Percentiles rank a stretch among this genome's conserved stretches.
phyloP scores from a whole-genome alignment of 2,797 vertebrate species.

The Kryptopterus vitreolus region DNA sequence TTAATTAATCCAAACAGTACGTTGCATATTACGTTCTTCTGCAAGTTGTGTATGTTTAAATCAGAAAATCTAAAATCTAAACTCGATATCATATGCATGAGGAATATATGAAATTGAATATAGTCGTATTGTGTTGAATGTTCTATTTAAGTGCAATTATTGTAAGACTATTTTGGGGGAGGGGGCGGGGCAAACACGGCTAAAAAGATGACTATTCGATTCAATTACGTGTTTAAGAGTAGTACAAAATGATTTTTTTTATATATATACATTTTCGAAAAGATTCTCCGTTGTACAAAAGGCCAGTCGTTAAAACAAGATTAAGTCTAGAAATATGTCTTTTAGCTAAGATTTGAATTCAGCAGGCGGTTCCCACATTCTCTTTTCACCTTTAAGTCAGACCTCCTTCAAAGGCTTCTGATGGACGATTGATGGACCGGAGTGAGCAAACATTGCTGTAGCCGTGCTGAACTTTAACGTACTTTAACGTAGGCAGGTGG shows the following conservation, averaged over 20 bases:
- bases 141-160: conserved; percentile 26
- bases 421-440: conserved; percentile 41
- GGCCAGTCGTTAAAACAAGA: background rate
- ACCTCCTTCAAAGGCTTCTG: background rate
- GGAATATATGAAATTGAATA: conserved; percentile 40
- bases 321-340: background rate
- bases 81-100: conserved; percentile 45
- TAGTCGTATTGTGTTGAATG: conserved; percentile 7
- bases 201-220: conserved; percentile 8
- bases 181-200: conserved; percentile 19
- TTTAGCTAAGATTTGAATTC: background rate
- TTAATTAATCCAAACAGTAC: background rate
- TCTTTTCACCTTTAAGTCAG: conserved; percentile 4
- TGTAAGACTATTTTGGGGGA: conserved; percentile 1
- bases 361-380: background rate
- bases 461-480: conserved; percentile 58
- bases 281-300: background rate
- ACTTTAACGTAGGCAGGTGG: too few species aligned
- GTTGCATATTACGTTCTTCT: background rate
- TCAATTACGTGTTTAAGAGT: background rate
- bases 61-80: conserved; percentile 50
- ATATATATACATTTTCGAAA: too few species aligned
- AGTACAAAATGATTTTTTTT: background rate
- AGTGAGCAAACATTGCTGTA: conserved; percentile 60
- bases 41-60: background rate